Percentiles rank a stretch among this genome's conserved stretches.
Evolutionary conservation across 2,888 invertebrate species (phyloP).

Genomic region (Operophtera brumata): DNA sequence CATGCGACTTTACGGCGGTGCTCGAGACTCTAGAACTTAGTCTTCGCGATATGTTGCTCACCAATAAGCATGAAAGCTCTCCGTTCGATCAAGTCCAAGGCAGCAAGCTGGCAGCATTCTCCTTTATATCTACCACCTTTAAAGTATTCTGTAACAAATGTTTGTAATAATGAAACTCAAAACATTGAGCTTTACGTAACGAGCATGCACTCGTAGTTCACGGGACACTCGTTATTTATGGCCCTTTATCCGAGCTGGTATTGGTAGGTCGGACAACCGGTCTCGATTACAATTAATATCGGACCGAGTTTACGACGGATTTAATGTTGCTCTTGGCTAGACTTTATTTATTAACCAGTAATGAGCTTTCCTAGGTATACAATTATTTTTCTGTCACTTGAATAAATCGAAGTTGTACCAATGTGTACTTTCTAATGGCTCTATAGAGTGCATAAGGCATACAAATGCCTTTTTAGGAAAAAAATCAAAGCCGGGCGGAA

Average conservation of each 20-base stretch:
- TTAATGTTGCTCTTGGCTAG: conserved; percentile 33
- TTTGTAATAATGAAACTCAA: conserved; percentile 9
- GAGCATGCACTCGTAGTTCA: conserved; percentile 29
- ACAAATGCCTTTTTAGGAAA: background rate
- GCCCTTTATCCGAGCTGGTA: conserved; percentile 15
- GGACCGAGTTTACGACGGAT: conserved; percentile 36
- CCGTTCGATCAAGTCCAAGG: no score
- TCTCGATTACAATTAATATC: conserved; percentile 50
- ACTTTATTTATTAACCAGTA: conserved; percentile 48
- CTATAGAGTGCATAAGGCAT: no score
- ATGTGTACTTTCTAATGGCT: conserved; percentile 3
- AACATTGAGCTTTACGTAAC: conserved; percentile 26
- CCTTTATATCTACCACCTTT: no score
- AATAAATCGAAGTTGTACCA: conserved; percentile 9
- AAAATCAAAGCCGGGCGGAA: no score
- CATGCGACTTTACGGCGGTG: no score
- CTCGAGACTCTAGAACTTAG: no score
- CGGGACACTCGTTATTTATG: conserved; percentile 34
- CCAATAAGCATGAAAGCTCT: no score
- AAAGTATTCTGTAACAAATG: background rate
- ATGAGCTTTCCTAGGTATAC: conserved; percentile 39
- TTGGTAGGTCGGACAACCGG: conserved; percentile 2
- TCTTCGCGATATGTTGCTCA: no score
- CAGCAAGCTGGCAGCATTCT: no score
- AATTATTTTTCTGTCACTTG: conserved; percentile 28